phyloP scores from a whole-genome alignment of 92 coral and sea anemone species.

The Zoanthus sansibaricus region DNA sequence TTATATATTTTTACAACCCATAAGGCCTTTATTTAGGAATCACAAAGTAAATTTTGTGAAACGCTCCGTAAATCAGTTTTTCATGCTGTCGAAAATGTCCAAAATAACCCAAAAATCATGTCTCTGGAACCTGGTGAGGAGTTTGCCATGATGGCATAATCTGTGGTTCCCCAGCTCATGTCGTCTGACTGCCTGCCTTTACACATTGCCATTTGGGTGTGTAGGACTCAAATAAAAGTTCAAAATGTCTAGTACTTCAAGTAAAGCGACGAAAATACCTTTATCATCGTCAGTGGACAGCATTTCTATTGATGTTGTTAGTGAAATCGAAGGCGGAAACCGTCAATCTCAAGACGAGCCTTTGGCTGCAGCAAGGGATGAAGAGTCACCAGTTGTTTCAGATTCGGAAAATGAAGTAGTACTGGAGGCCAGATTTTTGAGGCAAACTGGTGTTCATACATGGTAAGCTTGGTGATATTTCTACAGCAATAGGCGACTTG shows the following conservation, averaged over 20 bases:
- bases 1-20: background rate
- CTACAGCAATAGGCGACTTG: background rate
- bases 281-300: constrained; percentile 4
- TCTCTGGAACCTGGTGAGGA: background rate
- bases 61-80: background rate
- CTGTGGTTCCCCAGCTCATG: background rate
- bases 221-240: background rate
- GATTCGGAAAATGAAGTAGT: background rate
- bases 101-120: background rate
- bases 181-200: background rate
- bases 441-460: background rate
- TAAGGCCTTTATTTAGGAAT: background rate
- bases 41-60: too few relatives aligned
- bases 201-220: background rate
- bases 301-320: background rate
- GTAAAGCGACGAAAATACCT: background rate
- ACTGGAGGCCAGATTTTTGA: constrained; percentile 2
- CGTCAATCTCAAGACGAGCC: background rate
- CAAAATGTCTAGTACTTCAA: background rate
- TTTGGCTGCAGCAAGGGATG: background rate
- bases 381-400: background rate
- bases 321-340: constrained; percentile 3
- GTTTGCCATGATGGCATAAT: background rate
- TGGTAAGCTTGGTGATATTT: constrained; percentile 1
- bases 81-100: background rate